A percentile compares a stretch with the other conserved stretches of the same genome.
These are phyloP conservation scores for Seira ritae DNA, from an alignment of 2,888 invertebrate species.

Conservation along the genomic window DNA sequence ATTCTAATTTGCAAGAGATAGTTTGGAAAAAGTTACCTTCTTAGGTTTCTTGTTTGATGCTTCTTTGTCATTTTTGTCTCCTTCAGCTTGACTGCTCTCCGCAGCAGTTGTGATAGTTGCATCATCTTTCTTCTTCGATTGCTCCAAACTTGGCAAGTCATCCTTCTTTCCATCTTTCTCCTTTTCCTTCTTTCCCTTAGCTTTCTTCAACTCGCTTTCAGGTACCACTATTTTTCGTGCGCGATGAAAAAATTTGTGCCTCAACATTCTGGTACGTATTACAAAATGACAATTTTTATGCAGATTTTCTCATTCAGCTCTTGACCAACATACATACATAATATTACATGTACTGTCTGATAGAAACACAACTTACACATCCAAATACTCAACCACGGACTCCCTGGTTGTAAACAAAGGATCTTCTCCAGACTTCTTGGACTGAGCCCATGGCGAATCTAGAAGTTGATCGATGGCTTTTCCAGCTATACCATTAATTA, in stretches of 20 bases:
- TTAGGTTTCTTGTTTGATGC: conserved; percentile 64
- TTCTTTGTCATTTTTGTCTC: conserved; percentile 66
- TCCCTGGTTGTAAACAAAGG: conserved; percentile 88
- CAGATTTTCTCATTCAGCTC: not conserved
- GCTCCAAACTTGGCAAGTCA: conserved; percentile 78
- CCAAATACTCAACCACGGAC: conserved; percentile 87
- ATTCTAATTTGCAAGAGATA: not conserved
- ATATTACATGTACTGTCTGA: not conserved
- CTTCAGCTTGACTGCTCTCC: conserved; percentile 73
- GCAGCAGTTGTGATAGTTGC: conserved; percentile 68
- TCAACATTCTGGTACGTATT: conserved; percentile 81
- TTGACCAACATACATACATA: not conserved
- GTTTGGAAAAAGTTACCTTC: too few species aligned
- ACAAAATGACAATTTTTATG: not conserved
- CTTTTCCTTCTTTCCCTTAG: conserved; percentile 76
- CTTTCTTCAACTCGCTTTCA: conserved; percentile 80
- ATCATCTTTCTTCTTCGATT: conserved; percentile 77
- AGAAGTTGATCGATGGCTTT: conserved; percentile 95
- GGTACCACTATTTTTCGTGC: conserved; percentile 90
- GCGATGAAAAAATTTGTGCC: conserved; percentile 96
- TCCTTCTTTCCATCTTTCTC: conserved; percentile 75
- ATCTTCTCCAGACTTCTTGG: conserved; percentile 79
- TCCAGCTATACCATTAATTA: conserved; percentile 79
- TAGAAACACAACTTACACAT: conserved; percentile 77
- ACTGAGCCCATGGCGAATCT: conserved; percentile 91